These are phyloP conservation scores for Carcina quercana DNA, from an alignment of 2,888 invertebrate genomes.

Conservation along the genomic window DNA sequence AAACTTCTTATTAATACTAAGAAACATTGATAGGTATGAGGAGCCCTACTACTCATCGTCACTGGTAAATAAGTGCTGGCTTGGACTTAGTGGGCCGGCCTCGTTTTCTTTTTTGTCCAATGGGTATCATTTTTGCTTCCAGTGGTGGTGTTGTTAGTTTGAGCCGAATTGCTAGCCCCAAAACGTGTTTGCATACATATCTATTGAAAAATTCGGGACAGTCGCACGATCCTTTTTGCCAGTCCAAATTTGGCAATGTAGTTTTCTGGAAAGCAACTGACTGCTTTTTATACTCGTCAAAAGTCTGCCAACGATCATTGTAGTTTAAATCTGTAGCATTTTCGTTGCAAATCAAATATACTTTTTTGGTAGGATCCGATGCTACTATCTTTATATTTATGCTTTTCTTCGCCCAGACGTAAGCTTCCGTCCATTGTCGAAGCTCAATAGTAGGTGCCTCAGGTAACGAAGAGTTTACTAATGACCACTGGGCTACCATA, in stretches of 20 bases:
- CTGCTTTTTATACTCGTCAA: constrained; percentile 8
- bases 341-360: constrained; percentile 10
- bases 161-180: background rate
- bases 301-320: background rate
- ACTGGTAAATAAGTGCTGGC: constrained; percentile 10
- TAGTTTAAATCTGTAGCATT: constrained; percentile 7
- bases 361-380: constrained; percentile 9
- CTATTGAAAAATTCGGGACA: constrained; percentile 1
- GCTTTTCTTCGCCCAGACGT: constrained; percentile 14
- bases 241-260: constrained; percentile 6
- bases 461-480: constrained; percentile 1
- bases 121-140: constrained; percentile 2
- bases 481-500: constrained; percentile 16
- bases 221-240: constrained; percentile 2
- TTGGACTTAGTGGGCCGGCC: constrained; percentile 6
- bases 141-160: background rate
- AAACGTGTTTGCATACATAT: constrained; percentile 4
- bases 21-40: constrained; percentile 10
- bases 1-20: constrained; percentile 8
- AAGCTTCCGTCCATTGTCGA: constrained; percentile 15
- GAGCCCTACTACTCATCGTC: constrained; percentile 13
- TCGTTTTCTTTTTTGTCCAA: constrained; percentile 3
- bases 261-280: constrained; percentile 9
- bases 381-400: constrained; percentile 8
- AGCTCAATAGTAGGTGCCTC: constrained; percentile 10